Base-by-base conservation (phyloP, 2,888 invertebrate species). In the Lordiphosa fenestrarum region DNA sequence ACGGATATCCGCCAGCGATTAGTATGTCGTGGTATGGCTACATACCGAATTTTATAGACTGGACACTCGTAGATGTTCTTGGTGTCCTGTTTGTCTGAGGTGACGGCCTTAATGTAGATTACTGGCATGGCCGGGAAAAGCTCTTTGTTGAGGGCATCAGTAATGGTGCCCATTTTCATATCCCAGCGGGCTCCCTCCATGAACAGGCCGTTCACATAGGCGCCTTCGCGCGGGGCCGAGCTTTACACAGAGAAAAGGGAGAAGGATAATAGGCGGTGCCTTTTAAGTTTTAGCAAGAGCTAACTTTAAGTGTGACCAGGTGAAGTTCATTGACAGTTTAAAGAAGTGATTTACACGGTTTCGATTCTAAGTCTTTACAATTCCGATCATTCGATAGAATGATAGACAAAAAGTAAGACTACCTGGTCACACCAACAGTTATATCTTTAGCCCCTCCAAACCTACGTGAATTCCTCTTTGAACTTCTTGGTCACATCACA, bases 181-280 rank as follows among this genome's bases (percentile, higher is more conserved):
- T 98, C 98, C 98, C 98, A 98, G 64, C 97, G 93, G 10, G 98
- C 98, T 42, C 98, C 98, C 90, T 98, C 98, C 95, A 98, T 96
- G 89, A 91, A 96, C 56, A 98, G 90, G 0, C 96, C 96, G 89
- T 95, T 94, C 51, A 98, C 93, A 88, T 95, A 96, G 4, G 97
- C 96, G 13, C 98, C 98, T 87, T 98, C 98, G 44, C 96, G 92
- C 0, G 98, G 97, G 0, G 97, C 92, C 0, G 94, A 91, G 35
- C 94, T 94, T 66, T 10, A 10, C 35, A 47, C 15, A 25, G 23
- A 23, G 23, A 23, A 15, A 15, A 3, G 9, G 9, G 30, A 30
- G 9, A 9, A 7, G 2, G 9, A 30, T 30, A 9, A 9, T 3
- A 9, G 2, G 9, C 3, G 25, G 6, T 6, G 23, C 23, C 6